Conservation (phyloP, 2,888 invertebrate species). For the Watsonalla cultraria region DNA sequence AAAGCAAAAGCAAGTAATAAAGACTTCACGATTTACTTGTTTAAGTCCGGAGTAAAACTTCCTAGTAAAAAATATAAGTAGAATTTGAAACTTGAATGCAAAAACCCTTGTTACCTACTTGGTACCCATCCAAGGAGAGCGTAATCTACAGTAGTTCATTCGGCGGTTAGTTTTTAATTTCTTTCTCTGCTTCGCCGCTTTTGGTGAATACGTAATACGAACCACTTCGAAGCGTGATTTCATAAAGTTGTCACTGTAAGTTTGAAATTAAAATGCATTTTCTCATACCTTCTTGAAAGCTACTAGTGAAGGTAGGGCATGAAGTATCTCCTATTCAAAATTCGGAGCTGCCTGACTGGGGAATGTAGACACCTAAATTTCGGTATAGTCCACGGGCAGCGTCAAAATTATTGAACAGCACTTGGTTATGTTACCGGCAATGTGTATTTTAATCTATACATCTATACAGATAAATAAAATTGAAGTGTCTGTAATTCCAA, state of each 20-base stretch:
- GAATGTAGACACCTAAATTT: too few relatives aligned
- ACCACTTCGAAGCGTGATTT: conserved; percentile 36
- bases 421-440: too few relatives aligned
- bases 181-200: conserved; percentile 33
- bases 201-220: conserved; percentile 45
- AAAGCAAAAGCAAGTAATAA: too few relatives aligned
- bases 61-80: not conserved
- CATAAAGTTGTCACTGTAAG: conserved; percentile 21
- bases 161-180: conserved; percentile 56
- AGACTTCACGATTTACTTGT: not conserved
- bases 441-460: too few relatives aligned
- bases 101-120: conserved; percentile 11
- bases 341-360: too few relatives aligned
- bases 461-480: too few relatives aligned
- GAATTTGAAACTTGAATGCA: not conserved
- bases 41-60: not conserved
- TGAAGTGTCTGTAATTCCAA: too few relatives aligned
- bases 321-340: too few relatives aligned
- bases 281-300: too few relatives aligned
- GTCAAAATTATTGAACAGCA: too few relatives aligned
- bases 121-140: conserved; percentile 31
- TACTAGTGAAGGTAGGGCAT: too few relatives aligned
- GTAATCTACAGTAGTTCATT: conserved; percentile 45
- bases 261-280: not conserved
- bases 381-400: too few relatives aligned